Evolutionary conservation across 2,797 vertebrate species (phyloP).

Genomic region (Echeneis naucrates): DNA sequence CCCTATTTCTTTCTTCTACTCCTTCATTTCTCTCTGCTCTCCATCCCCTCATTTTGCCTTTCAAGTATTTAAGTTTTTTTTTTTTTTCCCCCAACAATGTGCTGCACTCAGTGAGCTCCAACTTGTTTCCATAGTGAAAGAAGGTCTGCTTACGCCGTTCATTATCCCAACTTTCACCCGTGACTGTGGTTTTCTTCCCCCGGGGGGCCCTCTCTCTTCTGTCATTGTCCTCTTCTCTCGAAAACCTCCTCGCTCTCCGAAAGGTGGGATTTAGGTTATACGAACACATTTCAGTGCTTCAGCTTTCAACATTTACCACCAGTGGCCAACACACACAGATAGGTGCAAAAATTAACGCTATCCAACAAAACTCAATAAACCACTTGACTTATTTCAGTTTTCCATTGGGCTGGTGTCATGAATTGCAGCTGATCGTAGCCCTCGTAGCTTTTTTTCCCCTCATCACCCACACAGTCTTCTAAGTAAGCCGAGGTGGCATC

Average conservation of each 20-base stretch:
- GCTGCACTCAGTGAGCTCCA: slow-evolving; percentile 52
- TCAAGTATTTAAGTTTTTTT: slow-evolving; percentile 52
- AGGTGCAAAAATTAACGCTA: background rate
- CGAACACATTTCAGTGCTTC: background rate
- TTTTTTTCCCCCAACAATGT: slow-evolving; percentile 35
- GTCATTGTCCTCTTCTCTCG: slow-evolving; percentile 12
- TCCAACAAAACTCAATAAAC: too few species aligned
- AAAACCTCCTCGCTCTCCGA: background rate
- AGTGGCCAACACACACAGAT: background rate
- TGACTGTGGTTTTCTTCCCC: slow-evolving; percentile 37
- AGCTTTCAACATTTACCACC: background rate
- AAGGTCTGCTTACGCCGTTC: slow-evolving; percentile 48
- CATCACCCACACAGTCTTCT: too few species aligned
- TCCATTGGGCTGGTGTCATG: too few species aligned
- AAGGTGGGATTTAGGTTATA: slow-evolving; percentile 10
- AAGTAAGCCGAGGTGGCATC: too few species aligned
- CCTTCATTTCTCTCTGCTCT: slow-evolving; percentile 45
- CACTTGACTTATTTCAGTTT: too few species aligned
- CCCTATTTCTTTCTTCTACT: slow-evolving; percentile 36
- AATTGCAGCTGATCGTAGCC: too few species aligned
- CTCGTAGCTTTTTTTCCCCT: too few species aligned
- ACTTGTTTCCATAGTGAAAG: slow-evolving; percentile 74
- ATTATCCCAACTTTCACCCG: slow-evolving; percentile 36
- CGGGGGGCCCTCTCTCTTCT: slow-evolving; percentile 13
- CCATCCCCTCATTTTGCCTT: slow-evolving; percentile 49